phyloP scores from a whole-genome alignment of 2,888 invertebrate species.

The Agrochola macilenta region DNA sequence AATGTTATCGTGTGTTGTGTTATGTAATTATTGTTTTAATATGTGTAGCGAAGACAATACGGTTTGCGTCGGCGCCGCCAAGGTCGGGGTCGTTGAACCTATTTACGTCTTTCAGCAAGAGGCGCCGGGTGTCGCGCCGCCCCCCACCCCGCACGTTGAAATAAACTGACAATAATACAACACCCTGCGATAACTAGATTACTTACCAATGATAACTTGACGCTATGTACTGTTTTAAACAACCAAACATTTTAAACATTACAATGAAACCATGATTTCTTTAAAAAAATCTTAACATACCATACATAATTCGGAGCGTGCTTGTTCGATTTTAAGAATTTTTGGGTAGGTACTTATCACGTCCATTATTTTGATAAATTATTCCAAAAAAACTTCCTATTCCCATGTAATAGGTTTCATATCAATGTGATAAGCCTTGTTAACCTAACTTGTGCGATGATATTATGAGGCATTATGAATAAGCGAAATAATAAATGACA shows the following conservation, averaged over 20 bases:
- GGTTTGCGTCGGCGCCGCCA: slow-evolving; percentile 80
- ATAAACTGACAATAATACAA: slow-evolving; percentile 71
- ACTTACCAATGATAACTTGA: slow-evolving; percentile 44
- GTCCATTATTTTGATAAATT: background rate
- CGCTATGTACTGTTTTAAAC: slow-evolving; percentile 13
- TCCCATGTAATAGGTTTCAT: slow-evolving; percentile 25
- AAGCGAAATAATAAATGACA: slow-evolving; percentile 17
- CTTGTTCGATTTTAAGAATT: background rate
- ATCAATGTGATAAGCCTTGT: slow-evolving; percentile 26
- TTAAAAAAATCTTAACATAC: background rate
- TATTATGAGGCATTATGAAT: background rate
- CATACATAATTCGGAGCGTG: background rate
- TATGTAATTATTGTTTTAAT: slow-evolving; percentile 74
- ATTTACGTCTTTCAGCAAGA: slow-evolving; percentile 83
- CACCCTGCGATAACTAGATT: slow-evolving; percentile 57
- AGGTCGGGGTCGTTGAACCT: slow-evolving; percentile 88
- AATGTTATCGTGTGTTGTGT: slow-evolving; percentile 59
- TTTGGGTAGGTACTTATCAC: background rate
- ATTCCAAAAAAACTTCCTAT: background rate
- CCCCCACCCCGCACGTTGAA: slow-evolving; percentile 70
- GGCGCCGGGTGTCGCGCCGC: slow-evolving; percentile 69
- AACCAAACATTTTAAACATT: background rate
- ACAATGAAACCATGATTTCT: background rate
- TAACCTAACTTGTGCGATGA: background rate
- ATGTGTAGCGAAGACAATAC: slow-evolving; percentile 77